Conservation (phyloP, 2,888 invertebrate genomes). For the Scaptomyza tumidula region DNA sequence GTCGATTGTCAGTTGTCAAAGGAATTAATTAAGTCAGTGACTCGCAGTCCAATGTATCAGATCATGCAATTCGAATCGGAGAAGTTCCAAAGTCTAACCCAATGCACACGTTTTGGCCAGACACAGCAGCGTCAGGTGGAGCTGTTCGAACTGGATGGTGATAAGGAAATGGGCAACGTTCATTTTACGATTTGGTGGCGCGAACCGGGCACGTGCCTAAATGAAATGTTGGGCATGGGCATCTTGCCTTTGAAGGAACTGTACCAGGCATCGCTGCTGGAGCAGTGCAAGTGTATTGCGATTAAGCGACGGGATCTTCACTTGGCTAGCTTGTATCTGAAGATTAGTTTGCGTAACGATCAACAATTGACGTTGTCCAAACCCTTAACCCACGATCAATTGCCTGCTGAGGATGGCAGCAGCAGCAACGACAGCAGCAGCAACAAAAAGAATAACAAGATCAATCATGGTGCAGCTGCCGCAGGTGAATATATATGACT, state of each 20-base stretch:
- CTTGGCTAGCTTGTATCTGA: constrained; percentile 79
- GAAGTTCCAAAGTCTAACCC: constrained; percentile 81
- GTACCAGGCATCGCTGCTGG: constrained; percentile 75
- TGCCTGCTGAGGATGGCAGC: constrained; percentile 42
- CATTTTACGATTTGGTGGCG: constrained; percentile 82
- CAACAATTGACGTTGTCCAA: constrained; percentile 35
- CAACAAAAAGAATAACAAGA: constrained; percentile 33
- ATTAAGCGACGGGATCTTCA: constrained; percentile 74
- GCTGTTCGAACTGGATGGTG: constrained; percentile 39
- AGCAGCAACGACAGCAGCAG: constrained; percentile 30
- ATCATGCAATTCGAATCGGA: constrained; percentile 83
- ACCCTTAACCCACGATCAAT: constrained; percentile 27
- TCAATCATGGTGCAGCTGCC: constrained; percentile 50
- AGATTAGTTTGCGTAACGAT: constrained; percentile 68
- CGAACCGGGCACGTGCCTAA: constrained; percentile 81
- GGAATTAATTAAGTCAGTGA: constrained; percentile 73
- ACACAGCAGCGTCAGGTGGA: constrained; percentile 73
- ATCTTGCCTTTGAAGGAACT: constrained; percentile 71
- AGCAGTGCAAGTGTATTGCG: constrained; percentile 80
- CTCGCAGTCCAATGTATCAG: constrained; percentile 77
- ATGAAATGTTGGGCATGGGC: constrained; percentile 81
- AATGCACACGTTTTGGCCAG: constrained; percentile 81
- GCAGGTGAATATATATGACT: constrained; percentile 83
- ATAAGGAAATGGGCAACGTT: constrained; percentile 66
- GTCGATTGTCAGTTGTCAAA: constrained; percentile 80